Conservation (phyloP, 2,113 vertebrate species). For the Trichechus manatus region DNA sequence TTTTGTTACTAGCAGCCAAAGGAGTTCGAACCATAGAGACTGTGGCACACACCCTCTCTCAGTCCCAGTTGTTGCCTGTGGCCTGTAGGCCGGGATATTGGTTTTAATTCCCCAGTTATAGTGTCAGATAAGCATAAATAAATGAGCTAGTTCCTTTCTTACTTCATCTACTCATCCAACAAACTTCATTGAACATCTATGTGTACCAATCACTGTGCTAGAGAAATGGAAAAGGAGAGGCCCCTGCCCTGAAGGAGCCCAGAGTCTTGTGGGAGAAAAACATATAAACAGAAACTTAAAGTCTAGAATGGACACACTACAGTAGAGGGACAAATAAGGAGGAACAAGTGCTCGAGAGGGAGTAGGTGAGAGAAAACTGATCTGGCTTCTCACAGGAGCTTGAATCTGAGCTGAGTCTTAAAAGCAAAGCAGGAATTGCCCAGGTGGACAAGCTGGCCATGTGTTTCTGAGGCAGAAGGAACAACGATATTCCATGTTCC, state of each 20-base stretch:
- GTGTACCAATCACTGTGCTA: not conserved
- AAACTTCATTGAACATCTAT: not conserved
- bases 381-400: not conserved
- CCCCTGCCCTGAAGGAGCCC: not conserved
- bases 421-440: not conserved
- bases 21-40: not conserved
- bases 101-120: not conserved
- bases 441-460: not conserved
- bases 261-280: not conserved
- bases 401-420: not conserved
- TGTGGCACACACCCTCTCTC: fast-evolving
- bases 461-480: not conserved
- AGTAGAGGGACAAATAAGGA: fast-evolving
- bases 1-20: not conserved
- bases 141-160: not conserved
- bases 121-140: not conserved
- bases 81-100: not conserved
- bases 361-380: not conserved
- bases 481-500: fast-evolving
- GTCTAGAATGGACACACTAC: fast-evolving
- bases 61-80: not conserved
- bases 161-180: not conserved
- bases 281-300: not conserved
- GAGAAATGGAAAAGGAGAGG: not conserved
- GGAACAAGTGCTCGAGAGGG: too few relatives aligned